A percentile compares a stretch with the other conserved stretches of the same genome.
phyloP scores from a whole-genome alignment of 2,888 invertebrate species.

The Eupeodes luniger region DNA sequence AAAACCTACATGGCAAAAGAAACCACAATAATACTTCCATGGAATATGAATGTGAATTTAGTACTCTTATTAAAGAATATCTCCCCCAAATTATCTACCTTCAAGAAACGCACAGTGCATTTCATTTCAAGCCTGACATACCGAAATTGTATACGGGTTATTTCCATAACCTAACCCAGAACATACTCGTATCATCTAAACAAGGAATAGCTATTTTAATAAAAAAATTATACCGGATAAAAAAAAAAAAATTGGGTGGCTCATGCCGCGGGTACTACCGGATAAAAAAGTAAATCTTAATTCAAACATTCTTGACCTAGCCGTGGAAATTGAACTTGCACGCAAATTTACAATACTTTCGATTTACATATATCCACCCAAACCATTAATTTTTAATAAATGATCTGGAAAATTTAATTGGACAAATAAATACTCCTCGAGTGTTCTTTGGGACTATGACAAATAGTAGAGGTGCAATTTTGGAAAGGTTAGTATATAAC shows the following conservation, averaged over 20 bases:
- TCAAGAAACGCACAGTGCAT: neutral
- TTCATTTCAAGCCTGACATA: neutral
- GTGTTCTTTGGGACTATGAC: conserved; percentile 25
- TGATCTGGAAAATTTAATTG: conserved; percentile 27
- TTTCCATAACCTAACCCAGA: neutral
- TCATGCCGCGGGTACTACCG: too few species aligned
- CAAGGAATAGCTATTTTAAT: conserved; percentile 15
- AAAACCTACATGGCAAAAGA: neutral
- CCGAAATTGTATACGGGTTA: conserved; percentile 1
- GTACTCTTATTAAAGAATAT: conserved; percentile 7
- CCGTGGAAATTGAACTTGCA: conserved; percentile 9
- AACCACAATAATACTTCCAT: neutral
- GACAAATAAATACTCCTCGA: conserved; percentile 37
- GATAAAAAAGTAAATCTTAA: neutral
- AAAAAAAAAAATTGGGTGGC: too few species aligned
- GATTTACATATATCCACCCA: conserved; percentile 36
- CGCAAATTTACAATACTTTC: neutral
- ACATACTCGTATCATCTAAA: neutral
- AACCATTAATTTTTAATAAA: neutral
- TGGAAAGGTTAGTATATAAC: conserved; percentile 26
- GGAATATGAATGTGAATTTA: conserved; percentile 5
- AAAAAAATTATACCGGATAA: too few species aligned
- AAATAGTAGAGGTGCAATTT: conserved; percentile 18
- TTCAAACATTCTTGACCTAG: neutral
- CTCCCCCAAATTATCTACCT: neutral